Evolutionary conservation across 2,797 vertebrate genomes (phyloP).

Genomic region (Ctenochaetus hawaiiensis): DNA sequence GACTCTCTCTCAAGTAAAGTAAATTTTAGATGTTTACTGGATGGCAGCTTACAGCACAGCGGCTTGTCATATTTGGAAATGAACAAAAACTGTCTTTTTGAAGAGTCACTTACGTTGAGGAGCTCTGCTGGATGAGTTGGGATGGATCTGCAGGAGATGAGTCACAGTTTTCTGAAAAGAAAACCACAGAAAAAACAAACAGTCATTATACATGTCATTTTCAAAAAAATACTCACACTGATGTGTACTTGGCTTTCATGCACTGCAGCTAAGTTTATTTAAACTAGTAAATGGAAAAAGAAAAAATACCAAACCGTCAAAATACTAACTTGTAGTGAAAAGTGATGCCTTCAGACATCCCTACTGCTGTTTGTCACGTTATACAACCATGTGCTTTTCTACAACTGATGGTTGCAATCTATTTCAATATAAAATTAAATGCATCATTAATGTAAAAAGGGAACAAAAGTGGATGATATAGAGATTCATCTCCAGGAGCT

Average conservation of each 20-base stretch:
- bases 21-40: background rate
- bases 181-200: background rate
- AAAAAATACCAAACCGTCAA: background rate
- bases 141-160: slow-evolving; percentile 77
- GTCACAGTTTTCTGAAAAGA: slow-evolving; percentile 82
- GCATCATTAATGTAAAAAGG: background rate
- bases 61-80: background rate
- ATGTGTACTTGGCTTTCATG: background rate
- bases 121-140: slow-evolving; percentile 76
- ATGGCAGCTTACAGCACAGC: background rate
- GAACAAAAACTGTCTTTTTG: background rate
- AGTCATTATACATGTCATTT: background rate
- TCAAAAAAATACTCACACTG: background rate
- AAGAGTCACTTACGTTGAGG: slow-evolving; percentile 87
- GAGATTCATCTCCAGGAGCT: no score
- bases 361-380: background rate
- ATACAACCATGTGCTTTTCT: background rate
- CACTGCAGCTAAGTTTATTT: background rate
- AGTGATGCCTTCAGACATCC: background rate
- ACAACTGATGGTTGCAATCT: no score
- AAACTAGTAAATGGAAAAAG: background rate
- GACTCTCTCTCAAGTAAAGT: background rate
- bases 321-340: background rate
- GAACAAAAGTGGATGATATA: no score
- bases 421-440: background rate